Conservation (phyloP, 2,888 invertebrate species). For the Lithodes maja region DNA sequence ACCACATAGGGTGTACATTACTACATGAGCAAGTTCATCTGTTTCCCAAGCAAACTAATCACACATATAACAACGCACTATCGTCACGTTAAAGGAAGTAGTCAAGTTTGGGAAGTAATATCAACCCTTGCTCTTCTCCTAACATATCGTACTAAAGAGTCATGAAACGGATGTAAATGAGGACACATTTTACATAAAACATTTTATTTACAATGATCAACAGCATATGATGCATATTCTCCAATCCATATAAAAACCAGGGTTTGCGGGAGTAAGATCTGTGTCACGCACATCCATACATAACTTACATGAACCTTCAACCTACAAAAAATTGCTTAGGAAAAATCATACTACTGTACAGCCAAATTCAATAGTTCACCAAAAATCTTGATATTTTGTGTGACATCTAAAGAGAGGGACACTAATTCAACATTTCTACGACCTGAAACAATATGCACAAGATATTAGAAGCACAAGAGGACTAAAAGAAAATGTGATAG, state of each 20-base stretch:
- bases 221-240: neutral
- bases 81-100: no score
- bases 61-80: no score
- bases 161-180: neutral
- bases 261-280: neutral
- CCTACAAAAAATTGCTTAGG: neutral
- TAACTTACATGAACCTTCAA: neutral
- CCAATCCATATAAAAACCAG: conserved; percentile 3
- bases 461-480: no score
- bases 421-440: no score
- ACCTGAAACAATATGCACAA: no score
- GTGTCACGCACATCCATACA: neutral
- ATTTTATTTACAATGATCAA: conserved; percentile 21
- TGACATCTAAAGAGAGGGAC: no score
- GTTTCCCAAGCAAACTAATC: no score
- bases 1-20: no score
- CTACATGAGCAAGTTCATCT: no score
- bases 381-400: no score
- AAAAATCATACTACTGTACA: neutral
- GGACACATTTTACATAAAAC: conserved; percentile 2
- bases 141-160: neutral
- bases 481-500: no score
- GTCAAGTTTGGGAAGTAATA: no score
- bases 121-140: neutral
- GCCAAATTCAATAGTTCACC: neutral